Evolutionary conservation across 2,888 invertebrate genomes (phyloP).

Genomic region (Chaitophorus viminalis): DNA sequence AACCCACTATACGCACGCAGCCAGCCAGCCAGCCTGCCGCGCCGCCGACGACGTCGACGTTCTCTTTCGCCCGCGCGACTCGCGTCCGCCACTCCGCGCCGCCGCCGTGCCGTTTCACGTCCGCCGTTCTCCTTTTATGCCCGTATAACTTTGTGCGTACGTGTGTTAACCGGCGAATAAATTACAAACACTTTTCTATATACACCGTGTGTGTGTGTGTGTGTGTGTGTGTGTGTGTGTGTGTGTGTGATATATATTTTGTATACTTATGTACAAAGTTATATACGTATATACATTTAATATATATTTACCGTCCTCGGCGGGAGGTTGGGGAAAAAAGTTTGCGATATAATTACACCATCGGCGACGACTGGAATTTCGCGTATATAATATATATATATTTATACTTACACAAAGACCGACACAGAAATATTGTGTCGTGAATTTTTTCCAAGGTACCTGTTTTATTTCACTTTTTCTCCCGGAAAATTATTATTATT

Average conservation of each 20-base stretch:
- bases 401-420: background rate
- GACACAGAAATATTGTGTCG: background rate
- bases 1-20: slow-evolving; percentile 22
- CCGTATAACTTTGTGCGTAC: slow-evolving; percentile 19
- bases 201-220: background rate
- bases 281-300: background rate
- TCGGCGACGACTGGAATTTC: background rate
- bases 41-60: background rate
- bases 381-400: background rate
- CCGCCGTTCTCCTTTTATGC: slow-evolving; percentile 12
- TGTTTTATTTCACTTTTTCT: background rate
- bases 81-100: background rate
- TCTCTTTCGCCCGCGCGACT: slow-evolving; percentile 44
- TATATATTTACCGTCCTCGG: background rate
- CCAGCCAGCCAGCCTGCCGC: background rate
- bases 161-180: slow-evolving; percentile 48
- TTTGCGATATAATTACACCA: slow-evolving; percentile 2
- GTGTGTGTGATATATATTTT: too few species aligned
- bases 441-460: background rate
- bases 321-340: background rate
- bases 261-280: background rate
- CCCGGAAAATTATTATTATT: background rate
- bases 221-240: background rate
- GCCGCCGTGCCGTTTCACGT: background rate
- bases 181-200: background rate